Percentiles rank a stretch among this genome's conserved stretches.
Conservation (phyloP, 2,113 vertebrate genomes). For the Machaerirhynchus nigripectus region DNA sequence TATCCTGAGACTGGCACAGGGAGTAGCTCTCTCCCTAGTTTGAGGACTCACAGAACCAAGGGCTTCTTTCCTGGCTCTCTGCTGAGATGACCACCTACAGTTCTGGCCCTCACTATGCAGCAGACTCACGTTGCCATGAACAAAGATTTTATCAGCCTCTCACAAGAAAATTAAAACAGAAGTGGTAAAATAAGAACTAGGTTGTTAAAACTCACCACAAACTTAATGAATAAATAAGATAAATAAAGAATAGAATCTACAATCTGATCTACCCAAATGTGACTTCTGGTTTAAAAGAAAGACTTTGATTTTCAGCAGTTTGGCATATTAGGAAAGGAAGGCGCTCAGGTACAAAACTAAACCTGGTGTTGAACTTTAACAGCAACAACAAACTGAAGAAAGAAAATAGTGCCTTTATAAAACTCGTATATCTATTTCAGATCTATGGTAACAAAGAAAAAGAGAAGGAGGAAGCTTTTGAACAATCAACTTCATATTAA, state of each 20-base stretch:
- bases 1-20: neutral
- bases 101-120: neutral
- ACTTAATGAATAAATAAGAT: neutral
- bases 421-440: neutral
- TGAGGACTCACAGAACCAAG: neutral
- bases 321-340: neutral
- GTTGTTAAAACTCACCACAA: neutral
- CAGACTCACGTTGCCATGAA: fast-evolving
- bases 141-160: neutral
- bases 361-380: neutral
- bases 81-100: neutral
- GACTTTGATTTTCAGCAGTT: neutral
- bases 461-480: neutral
- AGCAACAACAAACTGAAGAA: neutral
- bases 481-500: neutral
- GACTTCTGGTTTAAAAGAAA: neutral
- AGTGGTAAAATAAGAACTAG: neutral
- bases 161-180: neutral
- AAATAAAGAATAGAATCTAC: neutral
- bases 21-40: neutral
- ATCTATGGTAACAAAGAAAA: neutral
- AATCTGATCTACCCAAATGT: neutral
- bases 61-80: neutral
- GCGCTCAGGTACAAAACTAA: neutral
- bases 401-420: neutral